phyloP scores from a whole-genome alignment of 2,113 vertebrate species.

The Gopherus evgoodei region DNA sequence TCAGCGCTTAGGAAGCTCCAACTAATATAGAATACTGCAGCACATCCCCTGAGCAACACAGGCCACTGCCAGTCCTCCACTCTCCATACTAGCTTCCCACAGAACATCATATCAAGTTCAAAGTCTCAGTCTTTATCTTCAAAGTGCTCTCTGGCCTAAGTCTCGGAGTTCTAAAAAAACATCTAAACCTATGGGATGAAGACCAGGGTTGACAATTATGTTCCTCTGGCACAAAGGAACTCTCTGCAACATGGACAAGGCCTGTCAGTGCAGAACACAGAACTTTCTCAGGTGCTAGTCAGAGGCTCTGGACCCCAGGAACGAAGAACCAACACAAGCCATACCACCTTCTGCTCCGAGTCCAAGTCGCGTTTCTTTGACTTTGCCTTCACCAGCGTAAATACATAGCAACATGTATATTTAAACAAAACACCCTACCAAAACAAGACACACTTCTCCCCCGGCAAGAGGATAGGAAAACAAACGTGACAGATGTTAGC shows the following conservation, averaged over 20 bases:
- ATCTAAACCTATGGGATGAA: background rate
- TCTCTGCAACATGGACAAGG: background rate
- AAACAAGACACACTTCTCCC: background rate
- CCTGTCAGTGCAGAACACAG: background rate
- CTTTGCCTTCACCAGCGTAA: background rate
- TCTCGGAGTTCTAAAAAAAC: background rate
- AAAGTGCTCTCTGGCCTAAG: background rate
- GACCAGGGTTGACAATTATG: background rate
- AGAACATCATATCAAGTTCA: background rate
- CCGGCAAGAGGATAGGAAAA: background rate
- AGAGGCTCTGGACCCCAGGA: background rate
- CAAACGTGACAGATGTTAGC: background rate
- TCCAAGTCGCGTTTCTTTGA: background rate
- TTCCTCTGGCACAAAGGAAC: background rate
- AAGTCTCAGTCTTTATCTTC: background rate
- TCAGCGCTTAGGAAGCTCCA: background rate
- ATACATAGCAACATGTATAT: background rate
- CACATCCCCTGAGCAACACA: background rate
- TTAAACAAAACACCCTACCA: background rate
- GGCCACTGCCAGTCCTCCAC: background rate
- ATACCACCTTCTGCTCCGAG: background rate
- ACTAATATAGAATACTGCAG: background rate
- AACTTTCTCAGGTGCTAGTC: background rate
- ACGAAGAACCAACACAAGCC: background rate
- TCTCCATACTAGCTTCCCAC: background rate